Conservation (phyloP, 2,888 invertebrate genomes). For the Exephanes ischioxanthus region DNA sequence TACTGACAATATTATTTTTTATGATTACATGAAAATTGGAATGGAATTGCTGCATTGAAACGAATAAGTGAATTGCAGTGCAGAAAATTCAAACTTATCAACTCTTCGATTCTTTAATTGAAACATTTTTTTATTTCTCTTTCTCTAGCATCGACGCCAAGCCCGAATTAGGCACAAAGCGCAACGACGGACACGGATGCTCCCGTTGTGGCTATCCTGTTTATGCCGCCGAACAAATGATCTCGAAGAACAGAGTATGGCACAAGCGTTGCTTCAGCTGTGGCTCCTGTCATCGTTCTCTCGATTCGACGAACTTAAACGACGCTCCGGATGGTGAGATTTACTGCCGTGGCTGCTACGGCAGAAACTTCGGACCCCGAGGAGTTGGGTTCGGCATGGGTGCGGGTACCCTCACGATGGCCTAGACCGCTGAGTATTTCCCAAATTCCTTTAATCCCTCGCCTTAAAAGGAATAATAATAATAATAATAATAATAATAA, state of each 20-base stretch:
- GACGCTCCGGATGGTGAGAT: slow-evolving; percentile 97
- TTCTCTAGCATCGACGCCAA: slow-evolving; percentile 89
- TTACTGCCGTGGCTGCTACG: slow-evolving; percentile 96
- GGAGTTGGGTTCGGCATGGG: slow-evolving; percentile 97
- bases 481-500: slow-evolving; percentile 15
- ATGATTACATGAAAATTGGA: not conserved
- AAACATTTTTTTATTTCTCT: slow-evolving; percentile 7
- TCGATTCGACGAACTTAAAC: slow-evolving; percentile 95
- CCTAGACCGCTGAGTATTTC: slow-evolving; percentile 86
- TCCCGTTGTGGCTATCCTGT: slow-evolving; percentile 96
- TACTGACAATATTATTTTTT: not conserved
- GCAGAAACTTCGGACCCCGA: slow-evolving; percentile 94
- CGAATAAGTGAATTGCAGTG: not conserved
- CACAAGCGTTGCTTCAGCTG: slow-evolving; percentile 98
- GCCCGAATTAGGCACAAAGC: slow-evolving; percentile 91
- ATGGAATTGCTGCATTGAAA: too few relatives aligned
- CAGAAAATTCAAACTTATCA: too few relatives aligned
- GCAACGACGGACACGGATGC: slow-evolving; percentile 92
- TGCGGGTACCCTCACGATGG: slow-evolving; percentile 95
- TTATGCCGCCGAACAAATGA: slow-evolving; percentile 98
- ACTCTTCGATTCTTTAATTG: not conserved
- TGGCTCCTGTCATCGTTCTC: slow-evolving; percentile 93
- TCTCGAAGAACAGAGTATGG: slow-evolving; percentile 96
- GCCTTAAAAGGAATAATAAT: slow-evolving; percentile 51
- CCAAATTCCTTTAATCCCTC: slow-evolving; percentile 57